Evolutionary conservation across 2,797 vertebrate species (phyloP).

Genomic region (Leucoraja ocellata): DNA sequence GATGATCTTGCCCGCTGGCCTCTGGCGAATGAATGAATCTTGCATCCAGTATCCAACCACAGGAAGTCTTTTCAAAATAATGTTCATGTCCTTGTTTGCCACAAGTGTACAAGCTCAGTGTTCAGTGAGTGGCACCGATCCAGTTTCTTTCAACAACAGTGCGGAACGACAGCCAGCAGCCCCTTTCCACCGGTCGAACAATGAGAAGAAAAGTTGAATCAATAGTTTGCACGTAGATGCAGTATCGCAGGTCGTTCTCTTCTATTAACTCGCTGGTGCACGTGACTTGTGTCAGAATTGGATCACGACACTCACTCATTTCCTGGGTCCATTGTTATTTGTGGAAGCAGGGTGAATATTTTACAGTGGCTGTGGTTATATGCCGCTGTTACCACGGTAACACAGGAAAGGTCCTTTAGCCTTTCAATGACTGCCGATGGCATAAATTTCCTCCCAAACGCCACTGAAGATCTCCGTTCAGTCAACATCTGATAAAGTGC

Average conservation of each 20-base stretch:
- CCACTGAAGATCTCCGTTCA: neutral
- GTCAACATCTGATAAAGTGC: neutral
- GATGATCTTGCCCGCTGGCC: too few relatives aligned
- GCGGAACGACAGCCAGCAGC: neutral
- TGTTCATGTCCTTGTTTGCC: neutral
- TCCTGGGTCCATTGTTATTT: neutral
- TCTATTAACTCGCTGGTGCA: too few relatives aligned
- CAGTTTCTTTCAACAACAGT: neutral
- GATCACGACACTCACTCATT: neutral
- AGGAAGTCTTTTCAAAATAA: neutral
- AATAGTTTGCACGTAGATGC: neutral
- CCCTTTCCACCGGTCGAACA: neutral
- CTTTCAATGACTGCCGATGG: neutral
- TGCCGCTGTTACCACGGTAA: neutral
- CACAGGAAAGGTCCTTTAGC: neutral
- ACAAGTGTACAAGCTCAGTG: neutral
- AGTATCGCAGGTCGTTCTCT: neutral
- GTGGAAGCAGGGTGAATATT: neutral
- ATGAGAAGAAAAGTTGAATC: neutral
- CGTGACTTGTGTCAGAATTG: slow-evolving; percentile 8
- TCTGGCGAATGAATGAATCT: neutral
- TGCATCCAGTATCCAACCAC: neutral
- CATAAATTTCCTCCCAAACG: neutral
- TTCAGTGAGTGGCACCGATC: neutral
- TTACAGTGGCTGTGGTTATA: neutral